Base-by-base conservation (phyloP, 1,140 invertebrate genomes). In the Pectinophora gossypiella region DNA sequence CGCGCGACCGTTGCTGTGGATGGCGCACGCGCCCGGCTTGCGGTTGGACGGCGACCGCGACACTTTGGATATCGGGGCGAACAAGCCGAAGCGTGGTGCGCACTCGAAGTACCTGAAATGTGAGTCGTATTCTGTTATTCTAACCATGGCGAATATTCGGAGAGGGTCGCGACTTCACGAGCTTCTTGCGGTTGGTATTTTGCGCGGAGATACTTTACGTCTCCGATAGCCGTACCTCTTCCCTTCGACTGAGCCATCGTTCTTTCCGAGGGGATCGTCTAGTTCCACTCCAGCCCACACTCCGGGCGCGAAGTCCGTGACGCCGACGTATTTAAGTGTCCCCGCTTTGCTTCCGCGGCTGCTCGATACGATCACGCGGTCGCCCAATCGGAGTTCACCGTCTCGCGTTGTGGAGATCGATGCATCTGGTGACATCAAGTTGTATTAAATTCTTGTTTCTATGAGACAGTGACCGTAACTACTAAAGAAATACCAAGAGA, bases 241-340 rank as follows among this genome's bases (percentile, higher is more conserved):
- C 38, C 93, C 97, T 61, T 92, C 95, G 35, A 99, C 96, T 36
- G 95, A 94, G 40, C 98, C 97, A 87, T 99, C 97, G 88, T 99
- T 99, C 86, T 99, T 99, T 27, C 98, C 98, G 51, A 94, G 86
- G 0, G 96, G 93, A 54, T 98, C 97, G 76, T 98, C 97, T 56
- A 99, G 89, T 86, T 99, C 97, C 18, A 99, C 94, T 12, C 98
- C 98, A 54, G 95, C 97, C 97, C 97, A 99, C 64, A 96, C 92
- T 13, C 97, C 97, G 16, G 92, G 75, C 7, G 97, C 96, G 85
- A 99, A 99, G 56, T 97, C 94, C 32, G 97, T 95, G 16, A 89
- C 84, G 12, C 97, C 97, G 48, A 97, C 89, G 77, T 93, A 99
- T 51, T 93, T 91, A 15, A 99, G 87, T 20, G 94, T 91, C 52